Percentiles rank a stretch among this genome's conserved stretches.
Evolutionary conservation across 2,797 vertebrate genomes (phyloP).

Genomic region (Gobionotothen gibberifrons): DNA sequence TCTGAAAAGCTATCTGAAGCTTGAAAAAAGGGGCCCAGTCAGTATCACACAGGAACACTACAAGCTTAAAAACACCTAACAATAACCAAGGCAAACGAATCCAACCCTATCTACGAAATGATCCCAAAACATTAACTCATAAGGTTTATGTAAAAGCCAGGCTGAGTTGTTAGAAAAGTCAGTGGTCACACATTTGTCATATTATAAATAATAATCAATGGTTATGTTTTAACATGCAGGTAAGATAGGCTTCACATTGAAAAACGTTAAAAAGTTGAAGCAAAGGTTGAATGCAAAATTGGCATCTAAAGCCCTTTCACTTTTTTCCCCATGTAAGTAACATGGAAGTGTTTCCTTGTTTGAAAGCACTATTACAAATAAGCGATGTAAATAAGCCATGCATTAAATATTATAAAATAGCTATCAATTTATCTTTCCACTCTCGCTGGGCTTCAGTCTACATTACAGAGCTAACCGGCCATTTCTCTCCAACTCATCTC

Average conservation of each 20-base stretch:
- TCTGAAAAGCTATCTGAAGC: no score
- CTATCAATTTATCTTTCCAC: constrained; percentile 43
- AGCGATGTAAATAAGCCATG: neutral
- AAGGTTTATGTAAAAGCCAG: neutral
- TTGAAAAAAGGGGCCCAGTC: no score
- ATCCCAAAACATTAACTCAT: neutral
- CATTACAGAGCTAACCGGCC: constrained; percentile 35
- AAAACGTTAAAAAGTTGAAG: neutral
- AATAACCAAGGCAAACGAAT: no score
- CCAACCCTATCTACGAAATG: no score
- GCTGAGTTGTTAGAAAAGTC: neutral
- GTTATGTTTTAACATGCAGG: neutral
- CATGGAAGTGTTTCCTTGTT: no score
- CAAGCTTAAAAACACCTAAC: no score
- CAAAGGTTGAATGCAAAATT: neutral
- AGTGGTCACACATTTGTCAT: neutral
- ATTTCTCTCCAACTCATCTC: constrained; percentile 37
- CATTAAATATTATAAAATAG: neutral
- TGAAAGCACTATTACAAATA: neutral
- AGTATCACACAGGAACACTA: no score
- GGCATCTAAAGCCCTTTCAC: neutral
- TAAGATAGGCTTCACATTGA: neutral
- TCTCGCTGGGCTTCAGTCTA: constrained; percentile 17
- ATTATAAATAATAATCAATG: neutral
- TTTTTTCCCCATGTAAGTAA: neutral